phyloP scores from a whole-genome alignment of 2,888 invertebrate genomes.

The Pristionchus entomophagus region DNA sequence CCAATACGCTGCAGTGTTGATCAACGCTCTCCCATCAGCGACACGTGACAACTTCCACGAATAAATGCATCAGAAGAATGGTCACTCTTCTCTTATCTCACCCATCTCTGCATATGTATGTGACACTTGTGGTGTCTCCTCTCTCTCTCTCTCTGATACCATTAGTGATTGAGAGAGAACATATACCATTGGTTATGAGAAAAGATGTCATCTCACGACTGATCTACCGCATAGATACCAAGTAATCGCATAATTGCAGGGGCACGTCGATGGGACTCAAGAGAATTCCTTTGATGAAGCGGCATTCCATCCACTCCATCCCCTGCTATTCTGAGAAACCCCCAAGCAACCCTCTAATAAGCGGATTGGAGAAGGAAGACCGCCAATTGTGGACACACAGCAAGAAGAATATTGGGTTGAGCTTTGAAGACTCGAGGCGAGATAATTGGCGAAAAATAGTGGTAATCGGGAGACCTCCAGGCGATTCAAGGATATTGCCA shows the following conservation, averaged over 20 bases:
- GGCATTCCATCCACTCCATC: not conserved
- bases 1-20: not conserved
- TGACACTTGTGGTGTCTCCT: not conserved
- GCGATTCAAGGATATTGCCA: not conserved
- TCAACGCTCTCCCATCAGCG: not conserved
- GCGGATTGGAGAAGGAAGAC: not conserved
- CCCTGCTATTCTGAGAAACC: not conserved
- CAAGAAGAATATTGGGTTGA: not conserved
- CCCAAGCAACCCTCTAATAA: not conserved
- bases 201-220: not conserved
- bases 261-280: not conserved
- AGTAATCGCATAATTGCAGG: constrained; percentile 18
- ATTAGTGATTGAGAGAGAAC: constrained; percentile 33
- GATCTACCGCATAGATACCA: constrained; percentile 13
- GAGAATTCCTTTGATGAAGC: constrained; percentile 25
- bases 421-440: not conserved
- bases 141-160: constrained; percentile 17
- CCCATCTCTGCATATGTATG: constrained; percentile 17
- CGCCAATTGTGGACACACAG: constrained; percentile 15
- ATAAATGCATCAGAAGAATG: constrained; percentile 25
- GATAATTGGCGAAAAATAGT: constrained; percentile 14
- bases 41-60: not conserved
- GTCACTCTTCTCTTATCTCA: constrained; percentile 30
- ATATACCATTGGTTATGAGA: constrained; percentile 31
- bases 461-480: not conserved